Percentiles rank a stretch among this genome's conserved stretches.
phyloP scores from a whole-genome alignment of 2,888 invertebrate species.

The Abrostola tripartita region DNA sequence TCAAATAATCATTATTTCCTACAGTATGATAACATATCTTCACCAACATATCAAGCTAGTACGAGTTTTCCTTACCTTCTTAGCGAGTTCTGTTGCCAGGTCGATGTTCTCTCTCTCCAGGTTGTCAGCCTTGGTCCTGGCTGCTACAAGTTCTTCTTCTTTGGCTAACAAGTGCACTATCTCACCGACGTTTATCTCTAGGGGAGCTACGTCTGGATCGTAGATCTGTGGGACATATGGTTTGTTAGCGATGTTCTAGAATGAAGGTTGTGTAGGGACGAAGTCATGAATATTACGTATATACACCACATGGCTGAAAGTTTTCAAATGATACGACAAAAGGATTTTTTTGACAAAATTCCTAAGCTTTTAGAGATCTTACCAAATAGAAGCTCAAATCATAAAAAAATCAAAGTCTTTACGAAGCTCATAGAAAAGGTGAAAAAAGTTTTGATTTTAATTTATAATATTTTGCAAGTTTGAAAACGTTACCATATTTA shows the following conservation, averaged over 20 bases:
- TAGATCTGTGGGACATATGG: slow-evolving; percentile 77
- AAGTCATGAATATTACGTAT: too few species aligned
- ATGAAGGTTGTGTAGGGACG: too few species aligned
- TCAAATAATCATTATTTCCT: background rate
- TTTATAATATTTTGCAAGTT: too few species aligned
- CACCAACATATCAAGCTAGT: slow-evolving; percentile 11
- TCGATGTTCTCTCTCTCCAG: slow-evolving; percentile 96
- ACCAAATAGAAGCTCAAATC: too few species aligned
- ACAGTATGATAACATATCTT: slow-evolving; percentile 21
- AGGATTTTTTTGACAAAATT: too few species aligned
- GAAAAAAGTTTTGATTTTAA: too few species aligned
- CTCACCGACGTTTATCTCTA: slow-evolving; percentile 96
- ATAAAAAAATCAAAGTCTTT: too few species aligned
- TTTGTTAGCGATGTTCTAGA: background rate
- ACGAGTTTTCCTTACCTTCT: slow-evolving; percentile 87
- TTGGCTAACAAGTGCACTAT: slow-evolving; percentile 96
- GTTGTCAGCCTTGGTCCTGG: slow-evolving; percentile 95
- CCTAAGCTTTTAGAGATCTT: too few species aligned
- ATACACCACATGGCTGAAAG: too few species aligned
- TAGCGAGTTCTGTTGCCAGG: slow-evolving; percentile 94
- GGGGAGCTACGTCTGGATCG: slow-evolving; percentile 95
- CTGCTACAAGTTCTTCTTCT: slow-evolving; percentile 96
- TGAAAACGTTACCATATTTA: too few species aligned
- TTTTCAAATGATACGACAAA: too few species aligned
- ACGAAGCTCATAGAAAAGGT: too few species aligned